phyloP scores from a whole-genome alignment of 1,140 invertebrate genomes.

The Ctenoplectra terminalis region DNA sequence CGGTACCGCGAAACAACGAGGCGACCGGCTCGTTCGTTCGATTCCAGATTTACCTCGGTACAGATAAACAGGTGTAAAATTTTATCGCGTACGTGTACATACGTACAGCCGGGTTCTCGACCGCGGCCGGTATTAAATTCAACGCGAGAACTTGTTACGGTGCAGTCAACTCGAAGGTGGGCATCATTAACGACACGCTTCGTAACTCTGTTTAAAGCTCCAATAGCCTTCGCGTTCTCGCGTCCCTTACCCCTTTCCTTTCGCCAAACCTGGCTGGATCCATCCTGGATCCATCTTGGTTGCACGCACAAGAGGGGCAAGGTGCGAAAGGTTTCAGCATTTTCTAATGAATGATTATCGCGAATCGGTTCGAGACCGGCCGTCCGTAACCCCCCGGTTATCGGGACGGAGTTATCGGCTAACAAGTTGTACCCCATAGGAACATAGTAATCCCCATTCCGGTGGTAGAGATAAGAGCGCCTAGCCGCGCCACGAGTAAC shows the following conservation, averaged over 20 bases:
- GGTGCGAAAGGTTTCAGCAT: constrained; percentile 47
- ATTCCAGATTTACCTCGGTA: constrained; percentile 22
- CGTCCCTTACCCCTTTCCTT: no score
- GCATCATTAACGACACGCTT: constrained; percentile 46
- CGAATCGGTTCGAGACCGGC: constrained; percentile 27
- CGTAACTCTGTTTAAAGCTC: constrained; percentile 34
- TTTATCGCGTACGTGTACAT: constrained; percentile 9
- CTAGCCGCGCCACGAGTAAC: constrained; percentile 13
- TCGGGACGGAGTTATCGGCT: constrained; percentile 42
- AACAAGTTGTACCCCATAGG: constrained; percentile 53
- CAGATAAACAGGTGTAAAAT: constrained; percentile 44
- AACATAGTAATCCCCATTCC: constrained; percentile 55
- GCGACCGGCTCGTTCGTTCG: constrained; percentile 7
- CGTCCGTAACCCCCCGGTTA: constrained; percentile 43
- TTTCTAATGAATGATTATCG: constrained; percentile 55
- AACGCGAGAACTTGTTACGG: constrained; percentile 25
- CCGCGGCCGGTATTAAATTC: constrained; percentile 10
- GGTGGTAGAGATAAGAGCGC: constrained; percentile 46
- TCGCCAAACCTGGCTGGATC: no score
- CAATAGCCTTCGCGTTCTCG: neutral
- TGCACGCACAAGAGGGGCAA: neutral
- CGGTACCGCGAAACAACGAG: neutral
- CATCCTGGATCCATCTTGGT: no score
- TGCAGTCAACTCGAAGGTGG: constrained; percentile 14
- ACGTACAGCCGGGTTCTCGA: neutral